These are phyloP conservation scores for Gobio occitaniae DNA, from an alignment of 2,797 vertebrate genomes.

Conservation along the genomic window DNA sequence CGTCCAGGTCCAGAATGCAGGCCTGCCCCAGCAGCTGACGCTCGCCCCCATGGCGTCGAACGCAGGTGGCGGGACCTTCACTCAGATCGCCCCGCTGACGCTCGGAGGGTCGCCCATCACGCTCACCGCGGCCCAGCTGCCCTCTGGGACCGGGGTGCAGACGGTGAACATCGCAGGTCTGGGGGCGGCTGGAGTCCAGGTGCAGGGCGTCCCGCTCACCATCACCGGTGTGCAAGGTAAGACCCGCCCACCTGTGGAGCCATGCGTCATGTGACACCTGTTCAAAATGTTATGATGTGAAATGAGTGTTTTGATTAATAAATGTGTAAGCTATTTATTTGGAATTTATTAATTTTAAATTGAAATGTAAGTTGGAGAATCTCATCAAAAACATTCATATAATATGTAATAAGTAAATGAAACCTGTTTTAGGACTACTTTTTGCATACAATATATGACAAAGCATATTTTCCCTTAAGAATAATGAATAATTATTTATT, in stretches of 20 bases:
- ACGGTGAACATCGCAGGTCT: constrained; percentile 96
- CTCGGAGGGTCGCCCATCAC: constrained; percentile 93
- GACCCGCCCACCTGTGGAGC: constrained; percentile 48
- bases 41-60: constrained; percentile 90
- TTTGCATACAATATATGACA: not conserved
- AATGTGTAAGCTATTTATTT: not conserved
- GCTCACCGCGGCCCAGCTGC: constrained; percentile 93
- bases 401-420: not conserved
- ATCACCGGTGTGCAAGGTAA: constrained; percentile 96
- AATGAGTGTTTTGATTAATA: not conserved
- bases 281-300: too few species aligned
- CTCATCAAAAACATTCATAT: not conserved
- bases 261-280: not conserved
- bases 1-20: constrained; percentile 92
- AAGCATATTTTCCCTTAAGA: too few species aligned
- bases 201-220: constrained; percentile 96
- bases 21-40: constrained; percentile 91
- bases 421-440: not conserved
- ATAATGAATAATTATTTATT: too few species aligned
- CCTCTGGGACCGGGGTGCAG: constrained; percentile 94
- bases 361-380: not conserved
- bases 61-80: constrained; percentile 79
- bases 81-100: constrained; percentile 90
- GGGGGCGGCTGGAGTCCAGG: constrained; percentile 91
- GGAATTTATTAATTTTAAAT: too few species aligned